Evolutionary conservation across 2,113 vertebrate species (phyloP).

Genomic region (Salvelinus fontinalis): DNA sequence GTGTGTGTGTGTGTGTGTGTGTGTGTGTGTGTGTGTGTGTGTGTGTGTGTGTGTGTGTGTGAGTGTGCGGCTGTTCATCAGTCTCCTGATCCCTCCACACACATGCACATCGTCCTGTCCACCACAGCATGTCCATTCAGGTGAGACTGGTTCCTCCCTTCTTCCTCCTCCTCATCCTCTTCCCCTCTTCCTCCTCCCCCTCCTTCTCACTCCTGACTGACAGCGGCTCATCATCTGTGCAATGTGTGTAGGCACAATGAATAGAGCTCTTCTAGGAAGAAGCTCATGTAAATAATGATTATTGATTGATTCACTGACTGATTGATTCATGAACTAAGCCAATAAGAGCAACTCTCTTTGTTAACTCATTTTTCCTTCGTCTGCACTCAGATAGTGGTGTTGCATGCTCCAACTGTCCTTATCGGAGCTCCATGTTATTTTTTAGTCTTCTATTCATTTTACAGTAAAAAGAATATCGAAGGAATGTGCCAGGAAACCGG

Average conservation of each 20-base stretch:
- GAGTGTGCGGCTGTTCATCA: conserved; percentile 64
- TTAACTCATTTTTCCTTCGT: conserved; percentile 41
- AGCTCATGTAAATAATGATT: conserved; percentile 59
- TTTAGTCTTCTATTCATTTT: conserved; percentile 99
- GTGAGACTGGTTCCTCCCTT: conserved; percentile 46
- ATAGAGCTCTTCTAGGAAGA: conserved; percentile 76
- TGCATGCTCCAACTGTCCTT: conserved; percentile 59
- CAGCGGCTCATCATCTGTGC: conserved; percentile 79
- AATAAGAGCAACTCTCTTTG: not conserved
- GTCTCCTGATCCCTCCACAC: conserved; percentile 51
- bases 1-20: conserved; percentile 9
- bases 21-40: conserved; percentile 22
- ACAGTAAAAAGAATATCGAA: conserved; percentile 99
- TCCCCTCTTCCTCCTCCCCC: conserved; percentile 68
- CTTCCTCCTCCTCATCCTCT: conserved; percentile 33
- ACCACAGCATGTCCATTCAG: conserved; percentile 81
- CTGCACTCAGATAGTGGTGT: conserved; percentile 63
- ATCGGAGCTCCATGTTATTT: conserved; percentile 99
- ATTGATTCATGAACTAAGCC: not conserved
- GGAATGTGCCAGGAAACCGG: conserved; percentile 99
- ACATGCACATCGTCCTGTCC: conserved; percentile 63
- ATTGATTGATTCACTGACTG: conserved; percentile 68
- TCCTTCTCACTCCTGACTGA: conserved; percentile 61
- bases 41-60: conserved; percentile 29
- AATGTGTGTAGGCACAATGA: conserved; percentile 89